phyloP scores from a whole-genome alignment of 2,888 invertebrate species.

The Ethmia dodecea region DNA sequence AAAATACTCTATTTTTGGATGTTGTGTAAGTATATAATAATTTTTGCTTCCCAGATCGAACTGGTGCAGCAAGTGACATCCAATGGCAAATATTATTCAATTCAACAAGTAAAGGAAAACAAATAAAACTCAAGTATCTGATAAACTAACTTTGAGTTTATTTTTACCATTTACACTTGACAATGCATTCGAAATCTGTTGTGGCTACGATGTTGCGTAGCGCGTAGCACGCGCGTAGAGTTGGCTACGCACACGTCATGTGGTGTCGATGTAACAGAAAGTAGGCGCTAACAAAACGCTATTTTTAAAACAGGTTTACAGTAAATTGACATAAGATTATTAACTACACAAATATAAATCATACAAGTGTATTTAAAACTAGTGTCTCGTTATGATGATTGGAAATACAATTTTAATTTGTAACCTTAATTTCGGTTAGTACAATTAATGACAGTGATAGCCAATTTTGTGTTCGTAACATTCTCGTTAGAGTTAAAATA shows the following conservation, averaged over 20 bases:
- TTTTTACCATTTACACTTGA: constrained; percentile 80
- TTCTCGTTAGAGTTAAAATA: constrained; percentile 65
- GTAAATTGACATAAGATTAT: constrained; percentile 11
- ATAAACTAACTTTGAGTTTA: constrained; percentile 80
- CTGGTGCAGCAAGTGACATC: no score
- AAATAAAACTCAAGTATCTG: constrained; percentile 72
- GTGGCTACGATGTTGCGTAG: constrained; percentile 66
- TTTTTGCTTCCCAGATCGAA: no score
- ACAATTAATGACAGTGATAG: neutral
- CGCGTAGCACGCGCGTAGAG: constrained; percentile 65
- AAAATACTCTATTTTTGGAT: no score
- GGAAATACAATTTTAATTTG: no score
- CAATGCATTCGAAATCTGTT: constrained; percentile 78
- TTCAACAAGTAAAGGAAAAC: no score
- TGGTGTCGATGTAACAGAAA: constrained; percentile 31
- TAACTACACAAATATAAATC: constrained; percentile 12
- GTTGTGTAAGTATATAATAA: no score
- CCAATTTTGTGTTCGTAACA: constrained; percentile 40
- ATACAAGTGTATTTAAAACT: constrained; percentile 3
- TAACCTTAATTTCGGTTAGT: no score
- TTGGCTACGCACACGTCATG: constrained; percentile 55
- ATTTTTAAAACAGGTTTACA: constrained; percentile 16
- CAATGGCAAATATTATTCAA: no score
- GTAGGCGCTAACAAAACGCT: constrained; percentile 40
- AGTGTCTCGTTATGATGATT: neutral